These are phyloP conservation scores for Deroplatys truncata DNA, from an alignment of 2,888 invertebrate species.

Conservation along the genomic window DNA sequence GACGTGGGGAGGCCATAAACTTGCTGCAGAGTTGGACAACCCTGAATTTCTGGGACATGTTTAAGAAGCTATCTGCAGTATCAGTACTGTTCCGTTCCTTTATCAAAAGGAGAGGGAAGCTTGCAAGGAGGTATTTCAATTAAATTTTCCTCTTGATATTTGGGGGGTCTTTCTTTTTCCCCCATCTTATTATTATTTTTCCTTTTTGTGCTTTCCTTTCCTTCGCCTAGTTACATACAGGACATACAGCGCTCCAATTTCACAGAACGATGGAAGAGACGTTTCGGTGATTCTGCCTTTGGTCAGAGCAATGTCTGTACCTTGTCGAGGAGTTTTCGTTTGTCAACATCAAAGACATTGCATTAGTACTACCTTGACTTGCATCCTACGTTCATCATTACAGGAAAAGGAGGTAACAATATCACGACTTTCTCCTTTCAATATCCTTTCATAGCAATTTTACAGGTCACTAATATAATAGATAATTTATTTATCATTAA, in stretches of 20 bases:
- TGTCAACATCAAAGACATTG: neutral
- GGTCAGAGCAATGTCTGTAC: neutral
- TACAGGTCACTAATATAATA: too few relatives aligned
- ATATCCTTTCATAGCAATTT: too few relatives aligned
- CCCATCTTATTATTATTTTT: neutral
- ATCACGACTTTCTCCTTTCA: too few relatives aligned
- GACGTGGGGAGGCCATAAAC: neutral
- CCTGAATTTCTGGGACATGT: neutral
- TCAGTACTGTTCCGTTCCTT: neutral
- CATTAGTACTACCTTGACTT: too few relatives aligned
- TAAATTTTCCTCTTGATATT: neutral
- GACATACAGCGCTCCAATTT: neutral
- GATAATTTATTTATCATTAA: too few relatives aligned
- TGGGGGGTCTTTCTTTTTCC: neutral
- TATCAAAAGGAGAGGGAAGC: neutral
- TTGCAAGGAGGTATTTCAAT: neutral
- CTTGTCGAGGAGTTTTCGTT: neutral
- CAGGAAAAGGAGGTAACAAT: too few relatives aligned
- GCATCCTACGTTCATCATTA: too few relatives aligned
- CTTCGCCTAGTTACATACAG: neutral
- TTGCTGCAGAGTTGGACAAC: neutral
- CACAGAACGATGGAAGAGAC: neutral
- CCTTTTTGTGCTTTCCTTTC: neutral
- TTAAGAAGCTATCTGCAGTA: neutral
- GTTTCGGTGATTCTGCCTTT: neutral